Evolutionary conservation across 2,113 vertebrate genomes (phyloP), one percentile per base, ranked within the genome.

Genomic region (Hyaena hyaena): DNA sequence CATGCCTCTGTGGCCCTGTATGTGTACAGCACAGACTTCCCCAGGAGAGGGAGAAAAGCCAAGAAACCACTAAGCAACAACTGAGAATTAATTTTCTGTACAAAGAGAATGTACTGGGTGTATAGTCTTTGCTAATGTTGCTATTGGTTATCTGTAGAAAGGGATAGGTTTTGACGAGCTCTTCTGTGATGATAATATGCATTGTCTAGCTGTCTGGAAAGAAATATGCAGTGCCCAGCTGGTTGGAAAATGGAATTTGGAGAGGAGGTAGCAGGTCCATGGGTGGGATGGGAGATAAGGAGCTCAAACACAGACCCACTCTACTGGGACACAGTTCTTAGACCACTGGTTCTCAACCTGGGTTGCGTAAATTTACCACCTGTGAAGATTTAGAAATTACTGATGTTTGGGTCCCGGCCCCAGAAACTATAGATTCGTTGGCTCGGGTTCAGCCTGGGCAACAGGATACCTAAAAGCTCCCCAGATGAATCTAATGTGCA

Each of bases 71-170:
- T 33, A 82, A 66, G 68, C 68, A 92, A 95, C 68, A 73, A 95
- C 1, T 31, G 33, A 66, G 79, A 89, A 66, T 92, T 93, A 92
- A 79, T 97, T 87, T 97, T 87, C 96, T 90, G 21, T 84, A 43
- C 12, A 48, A 83, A 94, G 24, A 39, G 33, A 95, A 79, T 45
- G 73, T 17, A 58, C 10, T 58, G n/a, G 16, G 92, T 15, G 12
- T 10, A 39, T 9, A 9, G 1, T 65, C n/a, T 73, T 73, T 50
- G 87, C n/a, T 86, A 45, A 66, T 63, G 28, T 33, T 50, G 21
- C 17, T 61, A 39, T 24, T 71, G 84, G 69, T 88, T 96, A 69
- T 89, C 96, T 86, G 87, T 35, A 92, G 73, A 92, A 87, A 95
- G 11, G 68, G 63, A 69, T 24, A 43, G 7, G 33, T 86, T 85